phyloP scores from a whole-genome alignment of 2,888 invertebrate genomes.

The Drosophila flavopinicola region DNA sequence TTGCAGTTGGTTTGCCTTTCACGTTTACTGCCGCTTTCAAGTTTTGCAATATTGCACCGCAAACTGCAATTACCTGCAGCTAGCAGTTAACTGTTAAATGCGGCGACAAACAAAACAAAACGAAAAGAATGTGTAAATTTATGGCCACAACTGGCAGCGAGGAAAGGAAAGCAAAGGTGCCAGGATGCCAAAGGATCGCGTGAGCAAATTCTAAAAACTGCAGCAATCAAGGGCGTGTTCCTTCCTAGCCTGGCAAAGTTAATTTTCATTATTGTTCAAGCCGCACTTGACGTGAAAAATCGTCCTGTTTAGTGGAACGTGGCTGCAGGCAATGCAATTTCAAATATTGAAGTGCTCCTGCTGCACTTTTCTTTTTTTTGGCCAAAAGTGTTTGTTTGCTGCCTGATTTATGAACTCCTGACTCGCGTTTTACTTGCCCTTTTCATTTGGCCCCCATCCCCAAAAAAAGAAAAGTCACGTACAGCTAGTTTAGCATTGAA shows the following conservation, averaged over 20 bases:
- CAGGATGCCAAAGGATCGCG: conserved; percentile 32
- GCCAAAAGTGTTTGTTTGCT: conserved; percentile 48
- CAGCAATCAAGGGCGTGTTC: conserved; percentile 26
- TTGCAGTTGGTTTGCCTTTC: conserved; percentile 44
- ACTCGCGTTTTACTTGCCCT: conserved; percentile 15
- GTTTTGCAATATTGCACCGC: conserved; percentile 52
- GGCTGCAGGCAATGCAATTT: conserved; percentile 41
- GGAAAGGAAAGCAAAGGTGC: background rate
- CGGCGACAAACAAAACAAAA: conserved; percentile 49
- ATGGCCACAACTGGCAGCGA: too few relatives aligned
- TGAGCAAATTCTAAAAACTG: conserved; percentile 47
- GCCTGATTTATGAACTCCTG: conserved; percentile 48
- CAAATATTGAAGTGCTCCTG: conserved; percentile 70
- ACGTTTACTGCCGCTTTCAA: conserved; percentile 44
- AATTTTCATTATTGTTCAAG: conserved; percentile 69
- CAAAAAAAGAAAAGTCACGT: conserved; percentile 25
- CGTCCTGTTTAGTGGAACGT: conserved; percentile 6
- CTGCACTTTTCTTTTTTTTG: too few relatives aligned
- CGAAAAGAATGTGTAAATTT: conserved; percentile 58
- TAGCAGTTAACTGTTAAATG: conserved; percentile 33
- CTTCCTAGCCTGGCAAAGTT: conserved; percentile 52
- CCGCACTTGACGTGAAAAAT: conserved; percentile 42
- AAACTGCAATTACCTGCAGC: conserved; percentile 71
- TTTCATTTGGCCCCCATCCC: conserved; percentile 29
- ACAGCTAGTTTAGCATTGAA: conserved; percentile 24